Evolutionary conservation across 2,888 invertebrate species (phyloP).

Genomic region (Orthonychiurus folsomi): DNA sequence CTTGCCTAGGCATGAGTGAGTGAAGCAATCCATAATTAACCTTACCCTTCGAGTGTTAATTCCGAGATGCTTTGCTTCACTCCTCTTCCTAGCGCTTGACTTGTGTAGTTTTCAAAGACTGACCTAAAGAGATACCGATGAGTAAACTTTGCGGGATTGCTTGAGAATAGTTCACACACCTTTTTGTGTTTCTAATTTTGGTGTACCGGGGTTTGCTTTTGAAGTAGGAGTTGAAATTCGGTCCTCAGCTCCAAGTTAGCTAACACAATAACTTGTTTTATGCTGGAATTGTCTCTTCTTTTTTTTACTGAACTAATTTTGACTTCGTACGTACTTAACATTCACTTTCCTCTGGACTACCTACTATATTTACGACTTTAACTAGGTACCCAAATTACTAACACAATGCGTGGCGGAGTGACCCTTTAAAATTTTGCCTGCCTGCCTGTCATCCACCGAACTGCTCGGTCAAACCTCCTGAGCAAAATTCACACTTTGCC

Average conservation of each 20-base stretch:
- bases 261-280: not conserved
- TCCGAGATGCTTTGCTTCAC: not conserved
- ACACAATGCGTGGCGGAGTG: not conserved
- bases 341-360: not conserved
- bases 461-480: not conserved
- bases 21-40: too few relatives aligned
- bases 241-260: not conserved
- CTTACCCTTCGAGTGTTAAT: too few relatives aligned
- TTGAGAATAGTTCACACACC: not conserved
- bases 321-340: not conserved
- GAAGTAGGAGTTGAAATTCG: not conserved
- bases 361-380: not conserved
- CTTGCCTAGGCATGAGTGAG: too few relatives aligned
- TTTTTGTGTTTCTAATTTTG: too few relatives aligned
- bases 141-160: constrained; percentile 13
- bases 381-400: not conserved
- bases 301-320: not conserved
- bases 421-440: not conserved
- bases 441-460: not conserved
- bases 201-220: not conserved
- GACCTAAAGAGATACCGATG: too few relatives aligned
- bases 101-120: too few relatives aligned
- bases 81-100: too few relatives aligned
- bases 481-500: not conserved
- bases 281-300: not conserved